phyloP scores from a whole-genome alignment of 2,113 vertebrate species.

The Ameiurus melas region DNA sequence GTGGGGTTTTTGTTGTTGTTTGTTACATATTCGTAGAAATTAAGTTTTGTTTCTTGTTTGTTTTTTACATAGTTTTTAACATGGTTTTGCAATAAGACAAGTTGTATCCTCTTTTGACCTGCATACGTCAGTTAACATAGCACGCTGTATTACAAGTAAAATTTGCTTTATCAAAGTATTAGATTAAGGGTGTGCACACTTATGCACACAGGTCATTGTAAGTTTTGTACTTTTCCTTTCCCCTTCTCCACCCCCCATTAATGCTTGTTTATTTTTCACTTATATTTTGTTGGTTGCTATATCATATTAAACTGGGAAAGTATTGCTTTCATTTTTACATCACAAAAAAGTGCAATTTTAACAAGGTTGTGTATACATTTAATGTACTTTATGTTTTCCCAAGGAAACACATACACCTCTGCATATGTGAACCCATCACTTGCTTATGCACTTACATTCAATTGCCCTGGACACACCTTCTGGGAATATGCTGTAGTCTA shows the following conservation, averaged over 20 bases:
- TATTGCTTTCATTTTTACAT: background rate
- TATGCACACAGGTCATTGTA: background rate
- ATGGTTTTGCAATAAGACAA: background rate
- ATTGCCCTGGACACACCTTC: conserved; percentile 79
- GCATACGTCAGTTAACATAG: too few relatives aligned
- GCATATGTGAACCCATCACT: conserved; percentile 85
- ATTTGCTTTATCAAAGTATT: too few relatives aligned
- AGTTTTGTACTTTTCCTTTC: background rate
- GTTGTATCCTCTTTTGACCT: too few relatives aligned
- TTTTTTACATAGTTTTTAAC: background rate
- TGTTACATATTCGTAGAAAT: too few relatives aligned
- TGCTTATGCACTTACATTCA: conserved; percentile 78
- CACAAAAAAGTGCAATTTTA: background rate
- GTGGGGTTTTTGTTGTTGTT: too few relatives aligned
- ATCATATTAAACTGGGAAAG: background rate
- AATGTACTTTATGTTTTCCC: conserved; percentile 33
- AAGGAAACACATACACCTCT: conserved; percentile 77
- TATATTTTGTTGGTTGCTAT: background rate
- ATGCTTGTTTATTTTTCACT: background rate
- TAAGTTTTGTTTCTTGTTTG: background rate
- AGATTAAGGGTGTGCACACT: background rate
- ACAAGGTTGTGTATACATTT: background rate
- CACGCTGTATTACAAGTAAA: too few relatives aligned
- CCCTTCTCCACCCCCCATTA: background rate
- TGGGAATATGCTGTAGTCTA: conserved; percentile 82